Conservation (phyloP, 2,113 vertebrate genomes). For the Podocnemis expansa region DNA sequence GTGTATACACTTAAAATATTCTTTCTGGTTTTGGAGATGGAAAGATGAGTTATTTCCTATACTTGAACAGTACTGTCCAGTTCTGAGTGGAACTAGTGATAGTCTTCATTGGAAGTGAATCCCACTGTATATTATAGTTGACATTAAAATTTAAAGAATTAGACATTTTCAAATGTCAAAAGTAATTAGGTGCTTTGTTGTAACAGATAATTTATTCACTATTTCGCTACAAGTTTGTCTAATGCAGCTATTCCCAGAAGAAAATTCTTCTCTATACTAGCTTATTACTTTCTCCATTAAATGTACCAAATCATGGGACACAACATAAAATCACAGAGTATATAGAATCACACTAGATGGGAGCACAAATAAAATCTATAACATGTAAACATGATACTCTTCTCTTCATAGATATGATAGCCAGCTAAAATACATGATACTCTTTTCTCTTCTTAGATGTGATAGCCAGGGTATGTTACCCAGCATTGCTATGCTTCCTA, state of each 20-base stretch:
- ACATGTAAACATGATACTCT: neutral
- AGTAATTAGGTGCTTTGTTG: constrained; percentile 35
- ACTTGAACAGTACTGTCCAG: constrained; percentile 1
- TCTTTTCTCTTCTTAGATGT: neutral
- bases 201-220: constrained; percentile 36
- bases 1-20: neutral
- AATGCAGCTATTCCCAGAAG: constrained; percentile 9
- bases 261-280: constrained; percentile 7
- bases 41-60: neutral
- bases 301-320: neutral
- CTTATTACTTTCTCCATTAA: neutral
- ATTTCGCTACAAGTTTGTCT: constrained; percentile 20
- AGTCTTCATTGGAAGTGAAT: constrained; percentile 7
- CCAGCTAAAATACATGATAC: neutral
- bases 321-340: neutral
- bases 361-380: constrained; percentile 11
- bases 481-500: neutral
- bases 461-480: neutral
- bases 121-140: neutral
- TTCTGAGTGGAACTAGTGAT: constrained; percentile 42
- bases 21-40: constrained; percentile 25
- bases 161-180: constrained; percentile 60
- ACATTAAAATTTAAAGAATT: constrained; percentile 41
- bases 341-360: neutral
- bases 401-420: neutral